phyloP scores from a whole-genome alignment of 2,113 vertebrate species.

The Carassius carassius region DNA sequence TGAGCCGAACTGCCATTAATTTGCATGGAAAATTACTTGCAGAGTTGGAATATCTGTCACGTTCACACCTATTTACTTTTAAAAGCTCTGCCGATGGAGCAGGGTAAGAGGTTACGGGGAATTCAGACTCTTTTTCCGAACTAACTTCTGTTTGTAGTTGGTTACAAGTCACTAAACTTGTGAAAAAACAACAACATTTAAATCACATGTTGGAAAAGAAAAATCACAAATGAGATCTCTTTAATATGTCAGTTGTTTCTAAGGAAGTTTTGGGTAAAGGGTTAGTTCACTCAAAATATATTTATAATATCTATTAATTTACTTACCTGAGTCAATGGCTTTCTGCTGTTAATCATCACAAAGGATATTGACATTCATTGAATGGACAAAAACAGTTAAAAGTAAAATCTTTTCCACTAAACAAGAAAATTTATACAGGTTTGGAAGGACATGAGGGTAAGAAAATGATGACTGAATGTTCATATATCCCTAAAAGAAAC shows the following conservation, averaged over 20 bases:
- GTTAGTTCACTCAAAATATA: neutral
- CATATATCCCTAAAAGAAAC: neutral
- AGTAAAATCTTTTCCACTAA: neutral
- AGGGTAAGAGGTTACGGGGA: conserved; percentile 55
- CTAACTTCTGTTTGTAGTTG: neutral
- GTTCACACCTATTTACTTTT: conserved; percentile 69
- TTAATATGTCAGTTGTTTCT: neutral
- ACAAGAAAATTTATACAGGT: neutral
- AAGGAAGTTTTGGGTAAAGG: neutral
- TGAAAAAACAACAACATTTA: neutral
- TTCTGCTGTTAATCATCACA: neutral
- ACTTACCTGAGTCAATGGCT: neutral
- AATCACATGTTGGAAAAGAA: neutral
- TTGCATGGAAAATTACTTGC: conserved; percentile 85
- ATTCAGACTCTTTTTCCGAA: neutral
- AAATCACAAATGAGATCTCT: neutral
- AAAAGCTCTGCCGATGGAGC: conserved; percentile 76
- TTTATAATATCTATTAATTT: too few species aligned
- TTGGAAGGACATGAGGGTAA: neutral
- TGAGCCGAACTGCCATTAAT: conserved; percentile 84
- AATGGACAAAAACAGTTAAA: neutral
- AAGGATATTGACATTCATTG: neutral
- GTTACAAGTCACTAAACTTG: neutral
- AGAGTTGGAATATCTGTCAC: conserved; percentile 80
- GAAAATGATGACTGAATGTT: neutral